Evolutionary conservation across 53 echinoderm and acorn worm species (phyloP).

Genomic region (Hippasteria phrygiana): DNA sequence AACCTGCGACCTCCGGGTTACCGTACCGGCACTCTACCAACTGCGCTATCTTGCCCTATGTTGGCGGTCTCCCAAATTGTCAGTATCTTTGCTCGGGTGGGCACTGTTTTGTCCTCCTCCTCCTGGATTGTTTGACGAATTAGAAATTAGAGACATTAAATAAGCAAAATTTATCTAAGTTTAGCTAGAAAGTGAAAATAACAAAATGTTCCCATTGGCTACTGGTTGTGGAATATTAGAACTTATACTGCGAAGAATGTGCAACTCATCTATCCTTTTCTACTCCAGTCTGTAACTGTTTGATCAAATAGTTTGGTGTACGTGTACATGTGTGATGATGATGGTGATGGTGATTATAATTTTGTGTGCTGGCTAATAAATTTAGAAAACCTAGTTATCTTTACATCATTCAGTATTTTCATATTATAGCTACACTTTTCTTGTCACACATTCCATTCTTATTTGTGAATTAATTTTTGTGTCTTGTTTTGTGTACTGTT

Average conservation of each 20-base stretch:
- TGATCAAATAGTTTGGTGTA: constrained; percentile 2
- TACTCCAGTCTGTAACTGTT: constrained; percentile 17
- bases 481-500: constrained; percentile 7
- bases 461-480: constrained; percentile 24
- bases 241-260: not conserved
- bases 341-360: not conserved
- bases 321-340: not conserved
- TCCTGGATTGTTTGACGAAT: too few relatives aligned
- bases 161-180: not conserved
- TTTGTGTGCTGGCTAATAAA: constrained; percentile 7
- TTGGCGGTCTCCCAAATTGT: too few relatives aligned
- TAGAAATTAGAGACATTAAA: too few relatives aligned
- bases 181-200: not conserved
- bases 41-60: too few relatives aligned
- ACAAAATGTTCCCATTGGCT: too few relatives aligned
- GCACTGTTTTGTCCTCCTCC: too few relatives aligned
- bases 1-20: too few relatives aligned
- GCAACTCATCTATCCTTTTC: not conserved
- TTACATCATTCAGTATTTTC: constrained; percentile 31
- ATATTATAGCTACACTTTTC: constrained; percentile 10
- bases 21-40: too few relatives aligned
- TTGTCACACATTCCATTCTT: not conserved
- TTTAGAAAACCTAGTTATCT: not conserved
- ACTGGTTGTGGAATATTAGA: not conserved
- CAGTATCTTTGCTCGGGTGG: too few relatives aligned